Evolutionary conservation across 1,140 invertebrate species (phyloP), one percentile per base, ranked within the genome.

Genomic region (Potamilus streckersoni): DNA sequence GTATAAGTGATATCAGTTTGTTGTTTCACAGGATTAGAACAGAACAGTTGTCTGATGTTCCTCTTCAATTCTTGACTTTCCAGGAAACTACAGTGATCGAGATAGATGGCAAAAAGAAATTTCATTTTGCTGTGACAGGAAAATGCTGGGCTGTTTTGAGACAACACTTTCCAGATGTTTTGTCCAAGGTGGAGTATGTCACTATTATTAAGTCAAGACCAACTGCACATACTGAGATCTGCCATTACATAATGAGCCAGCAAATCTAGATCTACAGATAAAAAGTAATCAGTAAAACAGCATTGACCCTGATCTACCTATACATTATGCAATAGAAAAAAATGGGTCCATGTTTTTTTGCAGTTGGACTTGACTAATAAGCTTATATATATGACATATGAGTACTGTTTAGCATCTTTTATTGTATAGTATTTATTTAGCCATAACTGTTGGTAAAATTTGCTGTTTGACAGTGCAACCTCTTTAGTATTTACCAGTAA

Each of bases 91-190:
- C 71, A 16, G 74, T 58, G 65, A 78, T 85, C 60, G 74, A 82
- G 63, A 82, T 82, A 59, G 81, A 83, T 69, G 74, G 83, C 38
- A 82, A 77, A 67, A 71, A 84, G 61, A 91, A 92, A 74, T 95
- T 94, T 83, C 93, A 93, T 84, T 94, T 96, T 86, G 95, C 95
- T 1, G 87, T 96, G 57, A 94, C 93, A 67, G 96, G 96, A 1
- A 93, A 93, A 83, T 93, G 94, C 0, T 97, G 95, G 95, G 90
- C 91, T 61, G 89, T 93, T 55, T 86, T 98, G 0, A 91, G 93
- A 3, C 92, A 94, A 77, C 89, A 94, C 84, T 95, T 94, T 88
- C 93, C 95, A 0, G 92, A 95, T 59, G 87, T 95, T 60, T 84
- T 98, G 16, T 92, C 92, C 59, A 91, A 91, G 83, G 89, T 90